Base-by-base conservation (phyloP, 2,797 vertebrate species). In the Molossus molossus region DNA sequence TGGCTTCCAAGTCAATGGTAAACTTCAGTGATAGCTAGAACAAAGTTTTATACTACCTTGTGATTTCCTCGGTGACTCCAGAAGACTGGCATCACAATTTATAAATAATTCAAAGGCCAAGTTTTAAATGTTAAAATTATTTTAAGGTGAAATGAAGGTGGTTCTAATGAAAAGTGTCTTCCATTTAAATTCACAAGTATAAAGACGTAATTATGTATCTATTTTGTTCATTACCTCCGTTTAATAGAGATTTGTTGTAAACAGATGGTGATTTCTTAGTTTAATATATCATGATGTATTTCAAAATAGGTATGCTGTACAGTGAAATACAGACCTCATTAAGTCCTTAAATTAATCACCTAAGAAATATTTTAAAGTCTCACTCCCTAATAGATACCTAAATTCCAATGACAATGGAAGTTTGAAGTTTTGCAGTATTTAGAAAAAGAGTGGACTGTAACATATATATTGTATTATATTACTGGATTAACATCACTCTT, bases 71-170 rank as follows among this genome's bases (percentile, higher is more conserved):
- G 80, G 25, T 53, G 8, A 88, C 23, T 73, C 50, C 15, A 33
- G 58, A 85, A 23, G 11, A 84, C 82, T 8, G 72, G 25, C 17
- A 57, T 14, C n/a, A 60, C 60, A 33, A 45, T 5, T 64, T 70
- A 53, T 20, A 75, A 25, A 53, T 87, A 92, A 85, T 25, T 48
- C 3, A 14, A 80, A 27, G 14, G 20, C 3, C 18, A 89, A 50
- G 9, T 92, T 80, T 67, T 57, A 91, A 91, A 90, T 60, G 29
- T 81, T 93, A 45, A 33, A 88, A 45, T 77, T 84, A 69, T 81
- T 4, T 20, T 45, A 69, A 70, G 18, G 33, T 69, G 45, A 33
- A 27, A 4, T 48, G 53, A 70, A 79, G 25, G 53, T 57, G 58
- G 84, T 60, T 87, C 58, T 58, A 87, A 85, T 55, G n/a, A 81